Evolutionary conservation across 2,797 vertebrate genomes (phyloP).

Genomic region (Ciconia nigra): DNA sequence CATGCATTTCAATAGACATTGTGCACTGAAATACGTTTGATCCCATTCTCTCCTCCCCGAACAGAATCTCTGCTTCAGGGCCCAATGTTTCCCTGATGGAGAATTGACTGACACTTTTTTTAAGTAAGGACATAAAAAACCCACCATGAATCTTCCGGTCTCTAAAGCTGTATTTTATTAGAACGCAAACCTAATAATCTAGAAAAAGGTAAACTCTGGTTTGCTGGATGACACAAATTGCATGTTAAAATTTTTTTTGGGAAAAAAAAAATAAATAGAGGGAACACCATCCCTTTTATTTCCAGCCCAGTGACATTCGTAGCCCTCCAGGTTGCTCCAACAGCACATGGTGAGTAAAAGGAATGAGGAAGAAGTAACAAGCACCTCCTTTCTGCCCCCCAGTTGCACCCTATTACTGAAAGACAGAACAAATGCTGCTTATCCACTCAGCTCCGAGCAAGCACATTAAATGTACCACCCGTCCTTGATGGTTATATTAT

Average conservation of each 20-base stretch:
- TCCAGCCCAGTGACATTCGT: not conserved
- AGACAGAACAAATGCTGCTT: not conserved
- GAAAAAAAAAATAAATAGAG: too few relatives aligned
- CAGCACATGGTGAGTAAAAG: not conserved
- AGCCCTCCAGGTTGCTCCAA: not conserved
- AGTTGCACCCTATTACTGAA: not conserved
- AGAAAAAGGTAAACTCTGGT: not conserved
- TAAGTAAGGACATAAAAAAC: not conserved
- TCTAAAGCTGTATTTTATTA: not conserved
- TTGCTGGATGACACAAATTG: not conserved
- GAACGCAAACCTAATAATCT: not conserved
- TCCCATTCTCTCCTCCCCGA: not conserved
- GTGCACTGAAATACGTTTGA: not conserved
- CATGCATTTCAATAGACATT: not conserved
- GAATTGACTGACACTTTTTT: not conserved
- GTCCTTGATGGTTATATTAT: rapidly evolving
- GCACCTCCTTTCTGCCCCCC: not conserved
- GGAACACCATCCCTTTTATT: not conserved
- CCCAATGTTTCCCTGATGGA: not conserved
- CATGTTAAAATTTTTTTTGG: not conserved
- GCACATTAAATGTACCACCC: not conserved
- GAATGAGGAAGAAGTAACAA: not conserved
- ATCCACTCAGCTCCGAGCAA: not conserved
- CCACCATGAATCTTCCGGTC: not conserved
- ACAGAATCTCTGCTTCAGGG: not conserved